A percentile compares a stretch with the other conserved stretches of the same genome.
These are phyloP conservation scores for Caenorhabditis remanei DNA, from an alignment of 1,140 invertebrate species.

Conservation along the genomic window DNA sequence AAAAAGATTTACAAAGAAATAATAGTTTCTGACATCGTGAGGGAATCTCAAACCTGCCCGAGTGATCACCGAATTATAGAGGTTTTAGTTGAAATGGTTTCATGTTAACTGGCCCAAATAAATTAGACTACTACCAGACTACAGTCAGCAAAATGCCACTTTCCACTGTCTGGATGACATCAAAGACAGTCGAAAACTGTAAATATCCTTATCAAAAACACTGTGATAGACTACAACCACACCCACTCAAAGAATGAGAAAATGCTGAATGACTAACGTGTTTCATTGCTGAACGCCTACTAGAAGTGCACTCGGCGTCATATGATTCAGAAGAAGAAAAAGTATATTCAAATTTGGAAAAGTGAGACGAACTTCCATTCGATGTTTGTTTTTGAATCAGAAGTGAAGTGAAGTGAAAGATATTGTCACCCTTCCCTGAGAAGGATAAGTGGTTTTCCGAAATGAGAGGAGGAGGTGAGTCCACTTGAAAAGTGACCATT, in stretches of 20 bases:
- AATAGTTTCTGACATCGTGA: no score
- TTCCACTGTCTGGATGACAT: no score
- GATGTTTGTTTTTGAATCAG: slow-evolving; percentile 48
- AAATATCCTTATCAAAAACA: background rate
- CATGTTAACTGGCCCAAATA: no score
- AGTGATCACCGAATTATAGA: no score
- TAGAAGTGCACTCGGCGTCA: no score
- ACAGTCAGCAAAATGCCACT: no score
- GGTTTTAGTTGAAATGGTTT: no score
- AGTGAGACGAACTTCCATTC: background rate
- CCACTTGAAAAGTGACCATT: slow-evolving; percentile 48
- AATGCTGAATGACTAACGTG: background rate
- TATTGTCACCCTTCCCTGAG: slow-evolving; percentile 3
- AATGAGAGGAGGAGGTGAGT: background rate
- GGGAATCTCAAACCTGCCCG: no score
- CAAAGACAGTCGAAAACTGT: no score
- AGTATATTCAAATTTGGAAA: slow-evolving; percentile 13
- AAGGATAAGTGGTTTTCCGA: slow-evolving; percentile 45
- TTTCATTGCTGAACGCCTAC: background rate
- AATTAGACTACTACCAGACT: no score
- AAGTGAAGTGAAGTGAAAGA: slow-evolving; percentile 39
- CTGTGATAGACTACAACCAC: background rate
- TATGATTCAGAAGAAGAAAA: background rate
- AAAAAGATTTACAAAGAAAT: no score
- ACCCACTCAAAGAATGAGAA: background rate